A percentile compares a stretch with the other conserved stretches of the same genome.
phyloP scores from a whole-genome alignment of 2,888 invertebrate species.

The Catocala sponsa region DNA sequence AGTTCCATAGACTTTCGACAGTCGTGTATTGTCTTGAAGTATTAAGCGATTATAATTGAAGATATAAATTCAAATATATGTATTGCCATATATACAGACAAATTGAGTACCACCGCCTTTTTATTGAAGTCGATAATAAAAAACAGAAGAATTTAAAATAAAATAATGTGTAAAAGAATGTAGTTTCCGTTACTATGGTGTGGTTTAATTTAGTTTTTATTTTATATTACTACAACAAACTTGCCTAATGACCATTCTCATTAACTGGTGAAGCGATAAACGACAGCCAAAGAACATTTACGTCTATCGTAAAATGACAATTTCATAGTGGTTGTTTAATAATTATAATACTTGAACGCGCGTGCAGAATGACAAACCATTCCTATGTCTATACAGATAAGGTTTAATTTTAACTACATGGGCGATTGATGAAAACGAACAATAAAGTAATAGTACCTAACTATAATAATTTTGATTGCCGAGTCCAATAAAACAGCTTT shows the following conservation, averaged over 20 bases:
- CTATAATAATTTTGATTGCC: slow-evolving; percentile 31
- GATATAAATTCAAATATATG: no score
- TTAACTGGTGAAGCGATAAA: slow-evolving; percentile 44
- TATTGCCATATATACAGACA: no score
- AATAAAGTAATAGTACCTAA: slow-evolving; percentile 24
- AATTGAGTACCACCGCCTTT: no score
- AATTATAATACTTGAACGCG: slow-evolving; percentile 11
- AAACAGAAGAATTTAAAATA: no score
- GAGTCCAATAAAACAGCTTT: slow-evolving; percentile 29
- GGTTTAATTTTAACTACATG: background rate
- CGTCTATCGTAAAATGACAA: slow-evolving; percentile 41
- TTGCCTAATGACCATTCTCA: slow-evolving; percentile 33
- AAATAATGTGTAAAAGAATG: slow-evolving; percentile 12
- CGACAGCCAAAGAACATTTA: slow-evolving; percentile 35
- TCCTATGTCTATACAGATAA: background rate
- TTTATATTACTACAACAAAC: slow-evolving; percentile 13
- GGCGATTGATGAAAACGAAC: background rate
- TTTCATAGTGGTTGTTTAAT: slow-evolving; percentile 37
- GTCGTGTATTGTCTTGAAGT: no score
- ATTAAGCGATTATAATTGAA: no score
- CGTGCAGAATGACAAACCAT: background rate
- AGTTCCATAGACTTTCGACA: no score
- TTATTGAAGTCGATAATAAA: no score
- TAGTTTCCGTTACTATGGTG: slow-evolving; percentile 2
- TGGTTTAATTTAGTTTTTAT: slow-evolving; percentile 5